Conservation (phyloP, 30 jellyfish, hydroid and myxozoan genomes). For the Aurelia aurita region DNA sequence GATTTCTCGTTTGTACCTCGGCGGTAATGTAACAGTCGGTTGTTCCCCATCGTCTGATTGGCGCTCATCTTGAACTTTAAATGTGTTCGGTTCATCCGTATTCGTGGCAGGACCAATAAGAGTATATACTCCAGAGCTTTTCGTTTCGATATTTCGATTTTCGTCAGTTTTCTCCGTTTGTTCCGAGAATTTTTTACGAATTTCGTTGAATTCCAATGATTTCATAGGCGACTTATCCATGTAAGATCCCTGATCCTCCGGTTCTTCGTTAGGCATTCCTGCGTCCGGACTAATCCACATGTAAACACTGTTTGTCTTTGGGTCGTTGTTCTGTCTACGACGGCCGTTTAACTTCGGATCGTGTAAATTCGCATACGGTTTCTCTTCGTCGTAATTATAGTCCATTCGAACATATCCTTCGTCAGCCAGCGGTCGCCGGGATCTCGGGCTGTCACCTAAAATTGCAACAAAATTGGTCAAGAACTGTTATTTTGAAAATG, state of each 20-base stretch:
- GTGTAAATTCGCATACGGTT: not conserved
- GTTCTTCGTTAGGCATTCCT: not conserved
- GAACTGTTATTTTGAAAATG: too few relatives aligned
- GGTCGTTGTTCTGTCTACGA: not conserved
- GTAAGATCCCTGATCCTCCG: slow-evolving; percentile 31
- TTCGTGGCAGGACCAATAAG: too few relatives aligned
- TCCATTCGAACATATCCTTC: slow-evolving; percentile 61
- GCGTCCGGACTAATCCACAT: slow-evolving; percentile 47
- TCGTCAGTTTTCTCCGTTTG: not conserved
- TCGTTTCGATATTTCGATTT: too few relatives aligned
- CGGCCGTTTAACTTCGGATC: not conserved
- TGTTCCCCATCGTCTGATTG: too few relatives aligned
- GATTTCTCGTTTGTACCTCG: slow-evolving; percentile 27
- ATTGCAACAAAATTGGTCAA: not conserved
- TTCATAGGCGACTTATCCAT: slow-evolving; percentile 40
- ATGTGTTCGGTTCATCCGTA: too few relatives aligned
- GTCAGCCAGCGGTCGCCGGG: slow-evolving; percentile 20
- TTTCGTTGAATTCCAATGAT: not conserved
- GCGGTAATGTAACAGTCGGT: slow-evolving; percentile 32
- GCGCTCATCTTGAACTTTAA: too few relatives aligned
- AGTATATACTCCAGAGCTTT: too few relatives aligned
- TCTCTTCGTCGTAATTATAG: slow-evolving; percentile 19
- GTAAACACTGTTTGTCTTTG: slow-evolving; percentile 15
- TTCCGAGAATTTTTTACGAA: not conserved
- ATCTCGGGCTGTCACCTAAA: not conserved